A percentile compares a stretch with the other conserved stretches of the same genome.
Evolutionary conservation across 2,113 vertebrate species (phyloP).

Genomic region (Brachirus orientalis): DNA sequence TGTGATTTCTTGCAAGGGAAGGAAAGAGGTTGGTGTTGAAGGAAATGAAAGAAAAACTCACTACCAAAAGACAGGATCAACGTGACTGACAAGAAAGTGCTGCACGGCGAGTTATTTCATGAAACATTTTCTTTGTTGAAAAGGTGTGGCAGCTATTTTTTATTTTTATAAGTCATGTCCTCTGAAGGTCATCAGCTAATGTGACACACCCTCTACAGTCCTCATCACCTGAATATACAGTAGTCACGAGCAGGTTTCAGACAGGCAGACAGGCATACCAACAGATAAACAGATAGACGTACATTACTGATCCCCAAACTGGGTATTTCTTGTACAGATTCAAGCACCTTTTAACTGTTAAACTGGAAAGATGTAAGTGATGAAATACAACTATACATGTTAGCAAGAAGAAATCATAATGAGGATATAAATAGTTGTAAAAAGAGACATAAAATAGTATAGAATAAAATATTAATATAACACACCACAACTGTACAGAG

Average conservation of each 20-base stretch:
- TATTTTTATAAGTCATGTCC: not conserved
- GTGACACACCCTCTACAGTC: slow-evolving; percentile 8
- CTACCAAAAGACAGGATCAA: not conserved
- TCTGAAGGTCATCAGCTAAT: slow-evolving; percentile 15
- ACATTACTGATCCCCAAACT: too few species aligned
- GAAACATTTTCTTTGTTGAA: not conserved
- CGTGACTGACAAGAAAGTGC: slow-evolving; percentile 32
- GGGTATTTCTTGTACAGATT: too few species aligned
- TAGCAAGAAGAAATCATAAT: too few species aligned
- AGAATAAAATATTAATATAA: too few species aligned
- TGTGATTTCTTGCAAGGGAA: not conserved
- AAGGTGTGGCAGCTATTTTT: not conserved
- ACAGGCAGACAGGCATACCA: too few species aligned
- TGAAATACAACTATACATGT: too few species aligned
- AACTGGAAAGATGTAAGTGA: too few species aligned
- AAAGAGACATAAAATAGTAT: too few species aligned
- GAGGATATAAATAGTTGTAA: too few species aligned
- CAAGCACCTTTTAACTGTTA: too few species aligned
- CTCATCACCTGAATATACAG: not conserved
- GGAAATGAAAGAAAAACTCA: slow-evolving; percentile 26
- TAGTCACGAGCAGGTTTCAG: not conserved
- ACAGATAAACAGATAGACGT: too few species aligned
- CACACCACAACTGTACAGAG: too few species aligned
- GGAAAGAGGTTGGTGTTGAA: slow-evolving; percentile 2
- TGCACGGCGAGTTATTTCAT: slow-evolving; percentile 1